Evolutionary conservation across 2,797 vertebrate species (phyloP).

Genomic region (Adrianichthys oophorus): DNA sequence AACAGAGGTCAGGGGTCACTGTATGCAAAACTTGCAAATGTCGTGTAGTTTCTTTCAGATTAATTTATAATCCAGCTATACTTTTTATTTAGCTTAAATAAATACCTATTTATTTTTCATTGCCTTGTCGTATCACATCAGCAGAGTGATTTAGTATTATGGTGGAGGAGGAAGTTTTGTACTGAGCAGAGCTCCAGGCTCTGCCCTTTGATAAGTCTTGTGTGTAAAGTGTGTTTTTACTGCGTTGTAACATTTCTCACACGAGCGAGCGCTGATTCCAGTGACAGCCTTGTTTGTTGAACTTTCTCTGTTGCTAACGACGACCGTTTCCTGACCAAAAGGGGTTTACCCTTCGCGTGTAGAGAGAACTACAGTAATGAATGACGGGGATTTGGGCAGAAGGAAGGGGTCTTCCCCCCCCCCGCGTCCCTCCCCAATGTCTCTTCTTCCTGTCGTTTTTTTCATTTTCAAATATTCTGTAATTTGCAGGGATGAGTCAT

Average conservation of each 20-base stretch:
- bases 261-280: constrained; percentile 57
- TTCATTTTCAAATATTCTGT: constrained; percentile 62
- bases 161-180: constrained; percentile 59
- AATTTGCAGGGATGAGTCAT: constrained; percentile 40
- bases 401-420: constrained; percentile 47
- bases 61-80: constrained; percentile 82
- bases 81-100: constrained; percentile 71
- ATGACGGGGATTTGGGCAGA: constrained; percentile 46
- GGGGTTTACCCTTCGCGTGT: constrained; percentile 70
- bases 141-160: constrained; percentile 71
- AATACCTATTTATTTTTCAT: constrained; percentile 79
- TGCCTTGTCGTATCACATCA: constrained; percentile 65
- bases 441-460: constrained; percentile 63
- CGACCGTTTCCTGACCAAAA: constrained; percentile 73
- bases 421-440: constrained; percentile 41
- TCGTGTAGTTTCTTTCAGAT: constrained; percentile 66
- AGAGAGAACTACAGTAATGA: constrained; percentile 61
- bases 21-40: constrained; percentile 80
- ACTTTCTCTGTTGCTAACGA: constrained; percentile 56
- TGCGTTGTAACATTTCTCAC: constrained; percentile 60
- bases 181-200: constrained; percentile 47
- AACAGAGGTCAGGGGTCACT: constrained; percentile 70
- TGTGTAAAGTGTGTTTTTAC: constrained; percentile 59
- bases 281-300: constrained; percentile 63
- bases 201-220: constrained; percentile 53